Evolutionary conservation across 2,888 invertebrate species (phyloP).

Genomic region (Melolontha melolontha): DNA sequence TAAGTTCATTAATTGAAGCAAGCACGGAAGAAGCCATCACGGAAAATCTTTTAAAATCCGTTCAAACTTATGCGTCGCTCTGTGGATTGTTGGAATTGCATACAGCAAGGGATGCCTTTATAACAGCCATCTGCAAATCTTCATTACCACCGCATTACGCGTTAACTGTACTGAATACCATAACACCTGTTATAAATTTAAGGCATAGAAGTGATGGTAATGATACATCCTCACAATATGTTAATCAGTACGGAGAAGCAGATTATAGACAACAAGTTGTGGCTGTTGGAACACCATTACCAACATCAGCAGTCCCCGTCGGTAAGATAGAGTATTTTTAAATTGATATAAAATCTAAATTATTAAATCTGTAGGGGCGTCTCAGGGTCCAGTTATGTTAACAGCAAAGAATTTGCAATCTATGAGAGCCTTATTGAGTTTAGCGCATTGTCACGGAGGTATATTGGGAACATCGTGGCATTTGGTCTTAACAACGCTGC

Average conservation of each 20-base stretch:
- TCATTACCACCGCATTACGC: constrained; percentile 96
- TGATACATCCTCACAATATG: constrained; percentile 66
- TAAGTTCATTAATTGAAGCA: constrained; percentile 93
- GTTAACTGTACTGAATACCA: constrained; percentile 82
- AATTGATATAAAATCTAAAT: neutral
- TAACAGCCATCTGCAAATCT: constrained; percentile 95
- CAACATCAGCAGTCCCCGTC: constrained; percentile 82
- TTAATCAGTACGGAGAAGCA: constrained; percentile 71
- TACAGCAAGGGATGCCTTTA: constrained; percentile 91
- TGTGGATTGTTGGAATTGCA: constrained; percentile 86
- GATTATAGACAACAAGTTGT: constrained; percentile 95
- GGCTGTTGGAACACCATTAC: constrained; percentile 95
- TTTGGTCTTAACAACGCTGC: constrained; percentile 93
- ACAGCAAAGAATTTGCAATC: constrained; percentile 98
- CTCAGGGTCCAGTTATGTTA: constrained; percentile 93
- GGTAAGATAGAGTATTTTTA: constrained; percentile 62
- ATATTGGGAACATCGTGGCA: constrained; percentile 96
- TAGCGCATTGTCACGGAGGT: constrained; percentile 93
- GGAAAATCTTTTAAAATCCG: constrained; percentile 91
- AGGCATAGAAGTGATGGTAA: constrained; percentile 47
- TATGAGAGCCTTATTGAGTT: constrained; percentile 89
- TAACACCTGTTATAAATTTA: constrained; percentile 68
- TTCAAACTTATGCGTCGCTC: constrained; percentile 90
- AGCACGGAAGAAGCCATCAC: constrained; percentile 94
- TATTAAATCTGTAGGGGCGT: constrained; percentile 71